A percentile compares a stretch with the other conserved stretches of the same genome.
Conservation (phyloP, 92 coral and sea anemone genomes). For the Plumapathes pennacea region DNA sequence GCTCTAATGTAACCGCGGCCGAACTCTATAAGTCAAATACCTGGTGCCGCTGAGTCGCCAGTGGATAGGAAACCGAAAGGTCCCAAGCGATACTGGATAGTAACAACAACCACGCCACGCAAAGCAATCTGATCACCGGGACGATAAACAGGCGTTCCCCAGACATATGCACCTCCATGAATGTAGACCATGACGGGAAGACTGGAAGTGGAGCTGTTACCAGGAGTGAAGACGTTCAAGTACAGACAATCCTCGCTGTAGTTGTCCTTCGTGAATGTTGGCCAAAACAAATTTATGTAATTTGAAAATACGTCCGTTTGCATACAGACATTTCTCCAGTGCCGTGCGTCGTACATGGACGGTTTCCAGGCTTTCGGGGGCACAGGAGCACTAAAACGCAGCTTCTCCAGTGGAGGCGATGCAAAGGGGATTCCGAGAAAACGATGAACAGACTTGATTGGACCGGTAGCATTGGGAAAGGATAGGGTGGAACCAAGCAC, state of each 20-base stretch:
- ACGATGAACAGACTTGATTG: slow-evolving; percentile 6
- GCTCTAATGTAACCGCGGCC: too few species aligned
- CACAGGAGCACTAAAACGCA: slow-evolving; percentile 27
- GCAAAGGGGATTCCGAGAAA: slow-evolving; percentile 56
- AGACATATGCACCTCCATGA: slow-evolving; percentile 48
- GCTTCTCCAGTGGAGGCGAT: slow-evolving; percentile 50
- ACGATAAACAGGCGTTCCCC: slow-evolving; percentile 14
- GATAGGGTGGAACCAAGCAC: slow-evolving; percentile 12
- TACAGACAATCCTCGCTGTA: slow-evolving; percentile 41
- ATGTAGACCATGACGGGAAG: slow-evolving; percentile 58
- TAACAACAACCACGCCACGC: slow-evolving; percentile 47
- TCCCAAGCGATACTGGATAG: slow-evolving; percentile 53
- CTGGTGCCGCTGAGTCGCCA: slow-evolving; percentile 49
- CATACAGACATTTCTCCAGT: slow-evolving; percentile 44
- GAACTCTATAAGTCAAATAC: too few species aligned
- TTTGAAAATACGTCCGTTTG: slow-evolving; percentile 17
- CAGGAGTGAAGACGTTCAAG: slow-evolving; percentile 37
- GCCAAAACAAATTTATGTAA: not conserved
- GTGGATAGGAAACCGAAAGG: slow-evolving; percentile 56
- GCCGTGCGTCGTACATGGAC: slow-evolving; percentile 32
- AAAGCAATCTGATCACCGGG: slow-evolving; percentile 45
- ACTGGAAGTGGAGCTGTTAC: slow-evolving; percentile 7
- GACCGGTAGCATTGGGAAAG: slow-evolving; percentile 9
- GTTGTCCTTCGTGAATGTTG: slow-evolving; percentile 8
- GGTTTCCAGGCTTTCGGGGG: slow-evolving; percentile 49